Base-by-base conservation (phyloP, 2,113 vertebrate genomes). In the Cololabis saira region DNA sequence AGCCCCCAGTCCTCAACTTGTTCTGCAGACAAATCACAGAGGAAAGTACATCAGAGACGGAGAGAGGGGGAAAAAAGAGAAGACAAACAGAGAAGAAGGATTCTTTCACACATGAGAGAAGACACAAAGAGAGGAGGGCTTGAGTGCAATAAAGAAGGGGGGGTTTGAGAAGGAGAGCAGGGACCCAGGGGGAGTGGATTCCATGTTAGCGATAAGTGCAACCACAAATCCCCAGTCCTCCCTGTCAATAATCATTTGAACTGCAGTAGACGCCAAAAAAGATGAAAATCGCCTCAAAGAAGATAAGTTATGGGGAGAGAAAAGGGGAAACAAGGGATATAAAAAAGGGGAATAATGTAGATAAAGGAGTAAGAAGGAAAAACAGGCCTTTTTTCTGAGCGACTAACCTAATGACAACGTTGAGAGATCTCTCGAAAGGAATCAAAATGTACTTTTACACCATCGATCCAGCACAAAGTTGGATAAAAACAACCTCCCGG, bases 1-100 rank as follows among this genome's bases (percentile, higher is more conserved):
- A 93, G 61, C 93, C 91, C 22, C 92, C 92, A 3, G 91, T 91
- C 75, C 88, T 92, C 83, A 92, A 61, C 91, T 92, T 91, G 77
- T 81, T 92, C 93, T 94, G 84, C 42, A 74, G 64, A 70, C 14
- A 7, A 43, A 74, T 63, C n/a, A 60, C 41, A 67, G 60, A 45
- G 48, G 27, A 44, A 56, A 53, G 66, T n/a, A 68, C 17, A 37
- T 76, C 13, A 76, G 72, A 74, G 50, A 51, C 0, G 8, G 22
- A 10, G 40, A 7, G 18, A 7, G 33, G 18, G 3, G 33, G 12
- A 42, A 22, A 67, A 62, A 18, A 68, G 43, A 63, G 48, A 15
- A 42, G 57, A 44, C 19, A 71, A 72, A 64, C 42, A 59, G 22
- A n/a, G 17, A 18, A 49, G 43, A 40, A 53, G 65, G 18, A 69